Evolutionary conservation across 1,140 invertebrate genomes (phyloP), one percentile per base, ranked within the genome.

Genomic region (Pseudomyrmex cubaensis): DNA sequence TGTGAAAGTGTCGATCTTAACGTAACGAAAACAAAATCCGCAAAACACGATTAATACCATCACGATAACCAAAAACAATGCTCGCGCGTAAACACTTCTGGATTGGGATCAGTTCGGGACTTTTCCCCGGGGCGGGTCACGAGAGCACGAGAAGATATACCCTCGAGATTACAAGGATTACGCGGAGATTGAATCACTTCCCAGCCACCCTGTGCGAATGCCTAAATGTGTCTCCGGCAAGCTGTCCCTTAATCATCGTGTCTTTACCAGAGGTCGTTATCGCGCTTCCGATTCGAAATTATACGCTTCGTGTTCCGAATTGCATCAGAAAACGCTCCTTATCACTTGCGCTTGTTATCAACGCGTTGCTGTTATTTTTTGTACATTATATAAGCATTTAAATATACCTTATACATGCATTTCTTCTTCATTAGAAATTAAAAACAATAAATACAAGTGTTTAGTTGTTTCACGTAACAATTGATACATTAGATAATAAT

Each of bases 171-270:
- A 93, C 82, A 90, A 87, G 85, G 92, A 93, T 93, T 93, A 93
- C 89, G 91, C 84, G 80, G 85, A 92, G 90, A 91, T 91, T 92
- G 92, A 93, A 93, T 93, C 92, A 93, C 90, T 93, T 93, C 86
- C 91, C 87, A 89, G 82, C 88, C 88, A 89, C 82, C 82, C 89
- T 87, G 84, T 67, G 70, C 77, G 59, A 86, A 83, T 90, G 76
- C 87, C 85, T 90, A 89, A 92, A 92, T 84, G 86, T 89, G 87
- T 89, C 90, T 89, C 83, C 25, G 48, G 25, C 83, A 67, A 82
- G 66, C 85, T 88, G 62, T 85, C 87, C 80, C 64, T 88, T 86
- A 89, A 89, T 89, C 84, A 80, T 64, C 66, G 52, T 44, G 80
- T 73, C 80, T 89, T 89, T 86, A 86, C 59, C 85, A 61, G 46